Base-by-base conservation (phyloP, 2,888 invertebrate genomes). In the Meghimatium bilineatum region DNA sequence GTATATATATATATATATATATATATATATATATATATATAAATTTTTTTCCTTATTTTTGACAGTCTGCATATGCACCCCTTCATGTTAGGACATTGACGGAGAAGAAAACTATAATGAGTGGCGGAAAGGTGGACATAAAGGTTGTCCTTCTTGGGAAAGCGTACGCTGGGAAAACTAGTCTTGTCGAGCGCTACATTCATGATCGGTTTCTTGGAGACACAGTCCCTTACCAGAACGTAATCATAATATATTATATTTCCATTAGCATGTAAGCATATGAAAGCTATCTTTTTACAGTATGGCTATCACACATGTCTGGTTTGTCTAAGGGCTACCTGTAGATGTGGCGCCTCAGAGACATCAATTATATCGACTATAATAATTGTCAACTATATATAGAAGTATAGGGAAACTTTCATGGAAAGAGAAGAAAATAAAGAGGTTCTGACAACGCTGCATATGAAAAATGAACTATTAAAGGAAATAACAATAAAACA, bases 101-200 rank as follows among this genome's bases (percentile, higher is more conserved):
- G 17, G 34, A 34, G 34, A 10, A 34, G 8, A 29, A 82, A 32
- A 69, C 89, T 34, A 82, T 32, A 69, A 90, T 90, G 89, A 89
- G 88, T 86, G 87, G 87, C 63, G 87, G 85, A 76, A 88, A 89
- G 77, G 89, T 95, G 78, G 95, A 96, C 91, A 94, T 96, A 87
- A 96, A 96, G 94, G 94, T 96, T 63, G 96, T 96, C 44, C 94
- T 96, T 80, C 93, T 96, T 85, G 96, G 96, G 0, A 95, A 95
- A 89, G 95, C 95, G 86, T 95, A 95, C 89, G 96, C 96, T 2
- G 96, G 96, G 0, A 96, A 96, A 90, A 96, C 96, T 0, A 95
- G 96, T 92, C 93, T 96, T 72, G 95, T 96, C n/a, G 94, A 96
- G 76, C 94, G 96, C 91, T 96, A 95, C 89, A 94, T 96, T 0